Conservation (phyloP, 2,797 vertebrate genomes). For the Hippocampus kuda region DNA sequence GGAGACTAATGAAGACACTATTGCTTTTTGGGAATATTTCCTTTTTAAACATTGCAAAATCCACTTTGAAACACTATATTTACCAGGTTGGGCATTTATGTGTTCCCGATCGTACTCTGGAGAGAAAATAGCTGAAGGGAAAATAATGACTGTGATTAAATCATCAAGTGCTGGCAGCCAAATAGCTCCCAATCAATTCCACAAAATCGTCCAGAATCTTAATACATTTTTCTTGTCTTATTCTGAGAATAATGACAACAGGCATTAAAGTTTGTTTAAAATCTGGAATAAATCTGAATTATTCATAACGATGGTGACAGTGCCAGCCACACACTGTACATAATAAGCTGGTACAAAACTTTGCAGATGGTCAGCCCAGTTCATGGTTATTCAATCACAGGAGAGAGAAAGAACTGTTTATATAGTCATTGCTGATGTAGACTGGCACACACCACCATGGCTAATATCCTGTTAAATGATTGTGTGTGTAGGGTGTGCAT, state of each 20-base stretch:
- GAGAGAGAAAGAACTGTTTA: constrained; percentile 33
- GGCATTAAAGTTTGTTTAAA: background rate
- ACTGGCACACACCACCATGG: constrained; percentile 30
- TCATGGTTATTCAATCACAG: background rate
- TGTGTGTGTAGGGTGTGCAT: constrained; percentile 16
- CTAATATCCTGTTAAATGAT: constrained; percentile 46
- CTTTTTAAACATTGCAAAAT: background rate
- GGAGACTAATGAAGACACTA: background rate
- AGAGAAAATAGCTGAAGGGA: background rate
- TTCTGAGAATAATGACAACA: background rate
- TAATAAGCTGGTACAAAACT: background rate
- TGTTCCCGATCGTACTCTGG: background rate
- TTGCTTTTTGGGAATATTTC: background rate
- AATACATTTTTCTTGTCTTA: background rate
- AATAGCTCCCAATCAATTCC: background rate
- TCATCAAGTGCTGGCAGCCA: background rate
- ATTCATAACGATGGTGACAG: background rate
- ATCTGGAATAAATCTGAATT: background rate
- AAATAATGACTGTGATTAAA: background rate
- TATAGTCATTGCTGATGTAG: constrained; percentile 27
- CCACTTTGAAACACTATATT: background rate
- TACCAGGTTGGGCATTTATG: background rate
- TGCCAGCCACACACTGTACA: background rate
- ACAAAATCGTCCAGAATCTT: background rate
- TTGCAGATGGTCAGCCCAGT: background rate